phyloP scores from a whole-genome alignment of 1,140 invertebrate species.

The Varroa destructor region DNA sequence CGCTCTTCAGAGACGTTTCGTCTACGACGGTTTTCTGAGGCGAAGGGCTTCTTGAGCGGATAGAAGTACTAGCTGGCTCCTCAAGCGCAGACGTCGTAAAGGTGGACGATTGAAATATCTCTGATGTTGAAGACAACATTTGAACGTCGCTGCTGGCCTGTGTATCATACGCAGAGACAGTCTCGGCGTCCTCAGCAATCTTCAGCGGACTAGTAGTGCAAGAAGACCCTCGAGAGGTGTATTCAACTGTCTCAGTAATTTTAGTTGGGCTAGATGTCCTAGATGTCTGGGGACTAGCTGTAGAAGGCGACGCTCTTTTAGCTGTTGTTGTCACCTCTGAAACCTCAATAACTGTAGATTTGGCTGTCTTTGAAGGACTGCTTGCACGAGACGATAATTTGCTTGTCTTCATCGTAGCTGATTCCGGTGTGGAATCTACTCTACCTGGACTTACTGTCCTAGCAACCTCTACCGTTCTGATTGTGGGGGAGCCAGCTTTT shows the following conservation, averaged over 20 bases:
- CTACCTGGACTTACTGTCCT: not conserved
- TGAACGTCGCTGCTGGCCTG: too few relatives aligned
- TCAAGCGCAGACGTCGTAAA: not conserved
- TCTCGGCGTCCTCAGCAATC: not conserved
- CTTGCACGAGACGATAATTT: not conserved
- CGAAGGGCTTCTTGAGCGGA: constrained; percentile 17
- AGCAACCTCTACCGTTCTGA: not conserved
- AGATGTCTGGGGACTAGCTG: not conserved
- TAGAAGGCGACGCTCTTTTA: not conserved
- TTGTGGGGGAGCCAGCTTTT: constrained; percentile 5
- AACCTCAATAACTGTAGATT: constrained; percentile 3
- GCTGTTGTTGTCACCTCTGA: not conserved
- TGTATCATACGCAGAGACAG: not conserved
- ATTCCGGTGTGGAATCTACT: not conserved
- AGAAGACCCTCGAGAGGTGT: not conserved
- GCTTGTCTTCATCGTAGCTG: not conserved
- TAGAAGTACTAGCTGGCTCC: not conserved
- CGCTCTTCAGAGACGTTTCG: not conserved
- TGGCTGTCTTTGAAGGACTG: not conserved
- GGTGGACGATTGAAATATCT: not conserved
- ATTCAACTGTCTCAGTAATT: not conserved
- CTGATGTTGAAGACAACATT: not conserved
- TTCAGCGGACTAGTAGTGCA: not conserved
- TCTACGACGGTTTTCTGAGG: not conserved
- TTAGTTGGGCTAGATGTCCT: constrained; percentile 6